phyloP scores from a whole-genome alignment of 2,797 vertebrate genomes.

The Danio kyathit region DNA sequence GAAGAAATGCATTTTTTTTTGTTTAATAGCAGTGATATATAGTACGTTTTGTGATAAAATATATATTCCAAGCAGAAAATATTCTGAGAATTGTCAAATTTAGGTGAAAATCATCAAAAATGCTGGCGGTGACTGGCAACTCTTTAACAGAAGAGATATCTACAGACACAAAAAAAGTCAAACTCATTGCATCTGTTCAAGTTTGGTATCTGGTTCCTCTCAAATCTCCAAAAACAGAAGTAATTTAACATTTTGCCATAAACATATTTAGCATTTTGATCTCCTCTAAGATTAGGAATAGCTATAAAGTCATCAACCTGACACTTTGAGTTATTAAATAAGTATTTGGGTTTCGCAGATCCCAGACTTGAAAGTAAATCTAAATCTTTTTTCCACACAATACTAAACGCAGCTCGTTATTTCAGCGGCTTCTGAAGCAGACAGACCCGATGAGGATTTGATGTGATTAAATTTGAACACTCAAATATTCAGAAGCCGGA shows the following conservation, averaged over 20 bases:
- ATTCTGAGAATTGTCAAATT: too few species aligned
- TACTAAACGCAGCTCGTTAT: not conserved
- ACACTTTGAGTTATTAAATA: not conserved
- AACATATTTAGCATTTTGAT: not conserved
- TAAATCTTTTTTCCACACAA: not conserved
- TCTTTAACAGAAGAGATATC: too few species aligned
- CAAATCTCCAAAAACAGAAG: not conserved
- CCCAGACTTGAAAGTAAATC: not conserved
- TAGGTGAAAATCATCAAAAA: too few species aligned
- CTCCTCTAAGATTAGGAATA: not conserved
- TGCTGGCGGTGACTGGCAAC: too few species aligned
- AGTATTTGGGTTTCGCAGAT: not conserved
- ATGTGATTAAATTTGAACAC: conserved; percentile 6
- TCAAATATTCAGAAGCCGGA: conserved; percentile 4
- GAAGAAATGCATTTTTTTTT: too few species aligned
- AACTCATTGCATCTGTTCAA: not conserved
- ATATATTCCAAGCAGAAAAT: too few species aligned
- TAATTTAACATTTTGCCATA: not conserved
- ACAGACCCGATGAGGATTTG: not conserved
- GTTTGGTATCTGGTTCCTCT: not conserved
- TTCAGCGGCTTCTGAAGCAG: conserved; percentile 10
- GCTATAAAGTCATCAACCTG: not conserved
- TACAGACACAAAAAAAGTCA: too few species aligned
- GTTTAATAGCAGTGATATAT: too few species aligned
- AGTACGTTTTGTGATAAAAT: too few species aligned